Evolutionary conservation across 1,140 invertebrate genomes (phyloP).

Genomic region (Drosophila bocqueti): DNA sequence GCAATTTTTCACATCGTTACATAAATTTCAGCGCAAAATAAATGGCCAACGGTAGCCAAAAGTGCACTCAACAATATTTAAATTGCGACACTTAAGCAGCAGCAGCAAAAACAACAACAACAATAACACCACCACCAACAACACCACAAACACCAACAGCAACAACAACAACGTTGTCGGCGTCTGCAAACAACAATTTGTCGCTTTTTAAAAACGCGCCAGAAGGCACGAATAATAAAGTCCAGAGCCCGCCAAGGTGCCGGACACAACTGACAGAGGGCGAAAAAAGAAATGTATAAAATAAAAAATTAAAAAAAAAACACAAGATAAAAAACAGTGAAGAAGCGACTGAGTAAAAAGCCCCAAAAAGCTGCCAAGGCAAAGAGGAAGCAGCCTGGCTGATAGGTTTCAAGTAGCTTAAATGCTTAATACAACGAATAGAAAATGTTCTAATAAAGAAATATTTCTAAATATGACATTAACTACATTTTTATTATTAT

Average conservation of each 20-base stretch:
- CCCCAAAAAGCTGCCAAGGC: conserved; percentile 3
- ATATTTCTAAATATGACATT: neutral
- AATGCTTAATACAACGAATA: conserved; percentile 4
- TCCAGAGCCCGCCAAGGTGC: conserved; percentile 46
- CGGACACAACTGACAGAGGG: conserved; percentile 40
- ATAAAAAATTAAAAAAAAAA: neutral
- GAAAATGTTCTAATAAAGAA: neutral
- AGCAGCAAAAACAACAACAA: conserved; percentile 22
- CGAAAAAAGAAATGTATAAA: conserved; percentile 19
- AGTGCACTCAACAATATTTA: conserved; percentile 82
- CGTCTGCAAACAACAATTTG: conserved; percentile 81
- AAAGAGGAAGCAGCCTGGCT: neutral
- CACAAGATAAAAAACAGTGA: conserved; percentile 1
- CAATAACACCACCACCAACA: conserved; percentile 18
- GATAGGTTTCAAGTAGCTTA: conserved; percentile 6
- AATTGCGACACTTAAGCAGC: conserved; percentile 80
- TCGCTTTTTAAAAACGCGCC: conserved; percentile 80
- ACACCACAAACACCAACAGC: conserved; percentile 15
- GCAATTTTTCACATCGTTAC: conserved; percentile 82
- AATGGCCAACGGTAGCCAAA: conserved; percentile 80
- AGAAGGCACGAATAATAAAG: conserved; percentile 71
- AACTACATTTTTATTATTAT: no score
- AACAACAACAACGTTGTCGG: conserved; percentile 49
- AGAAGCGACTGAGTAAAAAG: conserved; percentile 13
- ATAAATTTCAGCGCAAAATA: conserved; percentile 81